Evolutionary conservation across 2,888 invertebrate genomes (phyloP).

Genomic region (Cryptus viduatorius): DNA sequence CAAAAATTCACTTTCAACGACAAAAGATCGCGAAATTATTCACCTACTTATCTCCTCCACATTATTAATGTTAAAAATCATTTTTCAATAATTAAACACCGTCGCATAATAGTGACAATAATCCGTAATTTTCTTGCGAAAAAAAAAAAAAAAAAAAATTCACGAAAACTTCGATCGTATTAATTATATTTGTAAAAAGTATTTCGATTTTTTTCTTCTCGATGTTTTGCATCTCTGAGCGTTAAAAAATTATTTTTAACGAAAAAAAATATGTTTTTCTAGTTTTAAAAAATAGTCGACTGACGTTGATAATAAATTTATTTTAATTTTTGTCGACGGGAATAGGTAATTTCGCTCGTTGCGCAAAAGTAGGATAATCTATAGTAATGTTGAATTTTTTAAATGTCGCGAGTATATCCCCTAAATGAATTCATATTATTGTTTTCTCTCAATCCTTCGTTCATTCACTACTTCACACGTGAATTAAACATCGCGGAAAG

Average conservation of each 20-base stretch:
- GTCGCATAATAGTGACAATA: background rate
- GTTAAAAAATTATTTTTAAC: too few relatives aligned
- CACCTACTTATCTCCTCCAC: background rate
- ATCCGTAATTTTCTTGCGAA: background rate
- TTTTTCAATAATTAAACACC: background rate
- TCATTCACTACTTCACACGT: background rate
- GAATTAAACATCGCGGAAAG: background rate
- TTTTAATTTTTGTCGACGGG: too few relatives aligned
- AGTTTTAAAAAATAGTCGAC: too few relatives aligned
- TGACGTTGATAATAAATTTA: too few relatives aligned
- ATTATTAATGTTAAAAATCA: background rate
- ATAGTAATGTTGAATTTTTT: background rate
- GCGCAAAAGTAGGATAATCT: background rate
- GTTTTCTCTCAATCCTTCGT: background rate
- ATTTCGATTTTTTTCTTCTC: too few relatives aligned
- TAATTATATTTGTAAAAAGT: background rate
- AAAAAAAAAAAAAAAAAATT: background rate
- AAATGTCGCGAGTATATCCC: background rate
- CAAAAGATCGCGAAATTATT: conserved; percentile 20
- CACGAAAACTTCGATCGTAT: background rate
- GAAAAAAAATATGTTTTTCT: too few relatives aligned
- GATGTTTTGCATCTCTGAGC: too few relatives aligned
- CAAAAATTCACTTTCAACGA: conserved; percentile 20
- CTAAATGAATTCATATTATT: background rate
- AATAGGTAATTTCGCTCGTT: background rate